Conservation (phyloP, 2,888 invertebrate species). For the Zhengitettix transpicula region DNA sequence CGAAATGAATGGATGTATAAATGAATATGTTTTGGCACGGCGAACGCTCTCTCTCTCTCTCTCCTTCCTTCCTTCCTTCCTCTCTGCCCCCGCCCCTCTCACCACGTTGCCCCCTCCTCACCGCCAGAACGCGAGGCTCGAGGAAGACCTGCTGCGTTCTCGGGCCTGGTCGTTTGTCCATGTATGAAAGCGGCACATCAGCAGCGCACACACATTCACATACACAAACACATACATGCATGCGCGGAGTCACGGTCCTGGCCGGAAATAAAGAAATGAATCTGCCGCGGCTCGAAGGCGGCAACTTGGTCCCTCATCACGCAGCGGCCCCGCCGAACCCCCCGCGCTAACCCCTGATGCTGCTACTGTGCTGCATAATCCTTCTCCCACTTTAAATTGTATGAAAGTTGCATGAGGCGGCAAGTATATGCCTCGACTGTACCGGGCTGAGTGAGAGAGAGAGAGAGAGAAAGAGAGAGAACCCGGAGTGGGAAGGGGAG, state of each 20-base stretch:
- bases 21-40: conserved; percentile 13
- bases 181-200: conserved; percentile 8
- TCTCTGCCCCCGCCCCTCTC: conserved; percentile 2
- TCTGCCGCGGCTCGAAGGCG: neutral
- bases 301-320: no score
- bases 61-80: neutral
- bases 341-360: no score
- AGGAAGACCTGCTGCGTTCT: conserved; percentile 12
- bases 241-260: neutral
- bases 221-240: neutral
- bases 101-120: conserved; percentile 1
- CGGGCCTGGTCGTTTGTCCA: conserved; percentile 7
- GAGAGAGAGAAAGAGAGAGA: no score
- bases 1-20: conserved; percentile 13
- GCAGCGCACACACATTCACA: neutral
- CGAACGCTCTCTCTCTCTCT: conserved; percentile 5
- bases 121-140: conserved; percentile 11
- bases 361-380: conserved; percentile 10
- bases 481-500: no score
- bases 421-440: conserved; percentile 10
- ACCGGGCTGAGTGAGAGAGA: no score
- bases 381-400: conserved; percentile 32
- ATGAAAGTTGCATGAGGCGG: conserved; percentile 37
- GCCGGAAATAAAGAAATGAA: no score
- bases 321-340: no score